Evolutionary conservation across 92 coral and sea anemone species (phyloP).

Genomic region (Paragorgia papillata): DNA sequence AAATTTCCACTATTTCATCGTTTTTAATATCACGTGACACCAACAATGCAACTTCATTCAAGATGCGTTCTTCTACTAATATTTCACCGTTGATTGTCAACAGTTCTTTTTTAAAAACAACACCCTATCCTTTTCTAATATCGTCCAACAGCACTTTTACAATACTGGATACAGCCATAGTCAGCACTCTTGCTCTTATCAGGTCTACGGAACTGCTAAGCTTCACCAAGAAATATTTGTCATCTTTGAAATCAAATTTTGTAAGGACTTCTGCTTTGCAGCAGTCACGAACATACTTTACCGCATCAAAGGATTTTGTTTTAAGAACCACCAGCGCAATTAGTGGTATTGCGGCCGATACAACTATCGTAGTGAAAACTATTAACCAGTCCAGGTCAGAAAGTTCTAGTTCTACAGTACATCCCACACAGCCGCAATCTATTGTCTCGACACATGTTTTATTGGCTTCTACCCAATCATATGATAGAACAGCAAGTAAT

Average conservation of each 20-base stretch:
- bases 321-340: slow-evolving; percentile 5
- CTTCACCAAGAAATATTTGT: not conserved
- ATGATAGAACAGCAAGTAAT: not conserved
- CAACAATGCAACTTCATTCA: not conserved
- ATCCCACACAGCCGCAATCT: no score
- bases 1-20: not conserved
- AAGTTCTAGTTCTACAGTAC: not conserved
- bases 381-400: no score
- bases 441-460: not conserved
- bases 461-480: not conserved
- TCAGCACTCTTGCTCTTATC: not conserved
- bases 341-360: no score
- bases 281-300: slow-evolving; percentile 14
- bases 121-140: not conserved
- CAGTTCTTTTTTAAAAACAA: not conserved
- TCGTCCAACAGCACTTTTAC: not conserved
- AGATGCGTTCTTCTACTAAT: not conserved
- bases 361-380: no score
- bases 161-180: not conserved
- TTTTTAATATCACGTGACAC: not conserved
- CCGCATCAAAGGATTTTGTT: not conserved
- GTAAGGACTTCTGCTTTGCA: not conserved
- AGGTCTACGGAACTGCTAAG: not conserved
- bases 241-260: not conserved
- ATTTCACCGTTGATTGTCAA: not conserved